Evolutionary conservation across 1,140 invertebrate genomes (phyloP).

Genomic region (Macrosteles quadrilineatus): DNA sequence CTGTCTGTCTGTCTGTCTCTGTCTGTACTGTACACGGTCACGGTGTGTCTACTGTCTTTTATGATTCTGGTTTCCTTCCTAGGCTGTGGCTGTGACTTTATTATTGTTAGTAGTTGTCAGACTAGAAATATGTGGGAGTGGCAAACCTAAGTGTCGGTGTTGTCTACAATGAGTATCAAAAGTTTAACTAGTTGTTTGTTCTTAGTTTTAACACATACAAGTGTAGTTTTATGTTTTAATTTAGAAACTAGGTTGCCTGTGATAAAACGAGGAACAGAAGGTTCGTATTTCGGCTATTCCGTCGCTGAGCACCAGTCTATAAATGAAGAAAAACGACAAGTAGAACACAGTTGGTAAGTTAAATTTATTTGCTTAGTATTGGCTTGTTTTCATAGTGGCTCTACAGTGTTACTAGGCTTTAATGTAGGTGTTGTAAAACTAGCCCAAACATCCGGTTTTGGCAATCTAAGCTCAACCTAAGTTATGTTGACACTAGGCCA

Average conservation of each 20-base stretch:
- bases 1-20: no score
- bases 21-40: no score
- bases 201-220: slow-evolving; percentile 41
- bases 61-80: no score
- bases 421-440: slow-evolving; percentile 19
- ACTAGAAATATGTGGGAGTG: no score
- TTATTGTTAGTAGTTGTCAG: no score
- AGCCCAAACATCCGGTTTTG: slow-evolving; percentile 23
- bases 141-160: no score
- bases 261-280: slow-evolving; percentile 68
- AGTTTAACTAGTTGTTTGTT: background rate
- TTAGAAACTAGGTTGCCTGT: slow-evolving; percentile 82
- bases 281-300: slow-evolving; percentile 87
- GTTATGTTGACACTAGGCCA: no score
- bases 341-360: slow-evolving; percentile 63
- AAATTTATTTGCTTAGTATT: slow-evolving; percentile 28
- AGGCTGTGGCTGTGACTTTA: no score
- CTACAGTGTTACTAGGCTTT: background rate
- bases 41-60: no score
- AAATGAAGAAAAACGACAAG: slow-evolving; percentile 48
- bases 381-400: slow-evolving; percentile 32
- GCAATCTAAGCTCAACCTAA: no score
- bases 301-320: slow-evolving; percentile 77
- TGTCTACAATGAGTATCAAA: no score
- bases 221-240: slow-evolving; percentile 66